Evolutionary conservation across 2,113 vertebrate genomes (phyloP).

Genomic region (Silurus meridionalis): DNA sequence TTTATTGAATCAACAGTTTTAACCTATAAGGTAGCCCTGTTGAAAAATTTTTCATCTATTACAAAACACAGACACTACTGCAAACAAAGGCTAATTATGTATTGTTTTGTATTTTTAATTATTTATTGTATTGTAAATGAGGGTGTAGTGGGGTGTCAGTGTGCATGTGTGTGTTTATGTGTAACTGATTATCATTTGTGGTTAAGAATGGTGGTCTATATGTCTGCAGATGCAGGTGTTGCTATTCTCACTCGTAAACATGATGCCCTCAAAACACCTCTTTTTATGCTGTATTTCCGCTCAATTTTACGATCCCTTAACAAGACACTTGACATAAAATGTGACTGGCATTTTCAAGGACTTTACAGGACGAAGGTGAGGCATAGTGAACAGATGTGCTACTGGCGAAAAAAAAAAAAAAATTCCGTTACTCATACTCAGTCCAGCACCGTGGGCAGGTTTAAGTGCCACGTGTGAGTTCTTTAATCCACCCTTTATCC

Average conservation of each 20-base stretch:
- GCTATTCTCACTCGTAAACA: constrained; percentile 27
- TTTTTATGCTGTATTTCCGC: background rate
- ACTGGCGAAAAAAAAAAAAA: background rate
- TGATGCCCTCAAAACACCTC: background rate
- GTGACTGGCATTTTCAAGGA: constrained; percentile 6
- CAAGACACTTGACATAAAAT: background rate
- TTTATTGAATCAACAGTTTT: background rate
- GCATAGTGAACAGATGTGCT: constrained; percentile 30
- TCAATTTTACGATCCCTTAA: background rate
- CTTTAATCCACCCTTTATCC: constrained; percentile 36
- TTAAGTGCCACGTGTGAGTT: constrained; percentile 3
- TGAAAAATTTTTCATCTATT: background rate
- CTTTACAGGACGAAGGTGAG: background rate
- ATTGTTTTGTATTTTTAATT: background rate
- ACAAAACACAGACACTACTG: background rate
- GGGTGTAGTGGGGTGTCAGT: constrained; percentile 15
- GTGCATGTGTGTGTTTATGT: constrained; percentile 13
- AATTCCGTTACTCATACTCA: background rate
- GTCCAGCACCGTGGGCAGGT: background rate
- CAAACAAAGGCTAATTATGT: background rate
- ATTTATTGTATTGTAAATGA: background rate
- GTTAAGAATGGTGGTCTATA: constrained; percentile 34
- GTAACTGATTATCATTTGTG: constrained; percentile 32
- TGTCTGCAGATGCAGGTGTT: constrained; percentile 34
- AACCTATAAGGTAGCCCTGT: background rate